phyloP scores from a whole-genome alignment of 1,140 invertebrate genomes.

The Drosophila asahinai region DNA sequence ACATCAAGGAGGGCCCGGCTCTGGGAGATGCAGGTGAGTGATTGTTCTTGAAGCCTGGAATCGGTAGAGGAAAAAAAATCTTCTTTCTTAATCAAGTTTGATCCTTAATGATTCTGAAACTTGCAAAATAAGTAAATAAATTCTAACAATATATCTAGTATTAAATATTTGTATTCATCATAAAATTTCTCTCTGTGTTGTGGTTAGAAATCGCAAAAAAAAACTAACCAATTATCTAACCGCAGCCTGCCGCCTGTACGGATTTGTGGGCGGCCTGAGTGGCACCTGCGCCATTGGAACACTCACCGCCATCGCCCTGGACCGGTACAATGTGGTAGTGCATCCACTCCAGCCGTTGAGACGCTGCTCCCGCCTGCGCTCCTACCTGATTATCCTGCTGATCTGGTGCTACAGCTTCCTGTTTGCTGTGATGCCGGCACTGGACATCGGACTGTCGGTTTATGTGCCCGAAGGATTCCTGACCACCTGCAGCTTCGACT shows the following conservation, averaged over 20 bases:
- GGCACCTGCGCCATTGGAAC: conserved; percentile 90
- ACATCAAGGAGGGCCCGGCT: conserved; percentile 88
- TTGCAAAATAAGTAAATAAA: background rate
- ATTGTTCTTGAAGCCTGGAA: background rate
- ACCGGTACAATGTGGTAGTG: conserved; percentile 90
- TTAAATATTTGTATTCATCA: background rate
- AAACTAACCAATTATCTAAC: conserved; percentile 46
- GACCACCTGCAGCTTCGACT: conserved; percentile 93
- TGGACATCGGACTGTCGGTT: conserved; percentile 89
- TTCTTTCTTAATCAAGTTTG: background rate
- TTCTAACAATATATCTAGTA: no score
- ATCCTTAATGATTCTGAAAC: background rate
- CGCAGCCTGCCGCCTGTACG: conserved; percentile 90
- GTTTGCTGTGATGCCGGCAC: conserved; percentile 89
- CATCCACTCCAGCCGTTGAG: conserved; percentile 88
- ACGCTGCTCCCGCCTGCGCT: conserved; percentile 87
- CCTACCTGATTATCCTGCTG: conserved; percentile 87
- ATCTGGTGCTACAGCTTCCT: conserved; percentile 90
- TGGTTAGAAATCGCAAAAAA: background rate
- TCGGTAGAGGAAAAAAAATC: no score
- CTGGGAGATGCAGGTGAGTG: conserved; percentile 88
- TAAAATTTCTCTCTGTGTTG: background rate
- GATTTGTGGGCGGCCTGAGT: conserved; percentile 90
- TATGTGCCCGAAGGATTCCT: conserved; percentile 93
- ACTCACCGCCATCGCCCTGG: conserved; percentile 89